Conservation (phyloP, 2,888 invertebrate genomes). For the Maniola hyperantus region DNA sequence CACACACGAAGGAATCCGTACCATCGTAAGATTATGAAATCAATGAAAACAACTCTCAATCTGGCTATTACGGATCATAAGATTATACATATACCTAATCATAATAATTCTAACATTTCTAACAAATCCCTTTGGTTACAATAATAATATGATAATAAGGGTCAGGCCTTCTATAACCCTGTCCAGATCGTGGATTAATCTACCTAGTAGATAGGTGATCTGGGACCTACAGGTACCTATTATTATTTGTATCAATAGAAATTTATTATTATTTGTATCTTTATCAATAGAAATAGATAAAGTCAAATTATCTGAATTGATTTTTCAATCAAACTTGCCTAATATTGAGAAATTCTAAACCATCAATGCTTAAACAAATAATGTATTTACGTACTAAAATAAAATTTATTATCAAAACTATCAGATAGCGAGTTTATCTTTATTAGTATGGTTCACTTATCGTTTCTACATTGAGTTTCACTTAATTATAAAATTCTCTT, state of each 20-base stretch:
- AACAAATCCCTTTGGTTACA: constrained; percentile 35
- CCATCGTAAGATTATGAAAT: too few species aligned
- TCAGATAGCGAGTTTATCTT: neutral
- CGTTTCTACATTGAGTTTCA: neutral
- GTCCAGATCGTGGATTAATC: constrained; percentile 2
- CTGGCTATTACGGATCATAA: too few species aligned
- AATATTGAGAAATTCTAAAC: neutral
- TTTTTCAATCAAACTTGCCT: neutral
- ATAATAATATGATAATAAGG: constrained; percentile 36
- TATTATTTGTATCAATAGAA: neutral
- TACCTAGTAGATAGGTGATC: neutral
- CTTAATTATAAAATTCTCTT: constrained; percentile 7
- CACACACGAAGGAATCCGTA: too few species aligned
- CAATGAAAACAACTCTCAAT: too few species aligned
- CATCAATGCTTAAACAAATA: neutral
- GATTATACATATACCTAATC: too few species aligned
- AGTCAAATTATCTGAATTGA: neutral
- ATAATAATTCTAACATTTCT: constrained; percentile 34
- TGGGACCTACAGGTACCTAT: neutral
- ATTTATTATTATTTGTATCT: too few species aligned
- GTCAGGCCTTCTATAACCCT: constrained; percentile 22
- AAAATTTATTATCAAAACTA: constrained; percentile 5
- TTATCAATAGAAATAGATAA: neutral
- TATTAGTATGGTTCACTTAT: neutral
- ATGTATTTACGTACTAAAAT: neutral